A percentile compares a stretch with the other conserved stretches of the same genome.
Evolutionary conservation across 2,797 vertebrate genomes (phyloP).

Genomic region (Clarias platycephalus): DNA sequence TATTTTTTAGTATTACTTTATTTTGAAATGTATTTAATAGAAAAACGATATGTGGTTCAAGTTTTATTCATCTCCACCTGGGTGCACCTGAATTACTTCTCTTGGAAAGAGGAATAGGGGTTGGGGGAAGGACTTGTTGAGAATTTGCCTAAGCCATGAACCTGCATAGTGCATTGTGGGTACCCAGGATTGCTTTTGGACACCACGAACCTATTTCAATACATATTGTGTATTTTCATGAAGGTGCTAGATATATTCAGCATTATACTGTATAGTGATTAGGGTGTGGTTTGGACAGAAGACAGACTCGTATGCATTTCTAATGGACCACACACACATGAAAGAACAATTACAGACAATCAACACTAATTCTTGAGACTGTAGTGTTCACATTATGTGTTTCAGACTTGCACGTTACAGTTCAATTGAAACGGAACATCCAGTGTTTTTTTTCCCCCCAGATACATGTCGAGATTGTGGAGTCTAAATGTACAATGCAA

Average conservation of each 20-base stretch:
- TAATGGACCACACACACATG: neutral
- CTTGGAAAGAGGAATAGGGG: neutral
- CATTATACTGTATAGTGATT: neutral
- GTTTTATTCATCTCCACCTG: neutral
- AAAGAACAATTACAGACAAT: neutral
- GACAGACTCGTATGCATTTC: neutral
- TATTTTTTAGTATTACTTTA: neutral
- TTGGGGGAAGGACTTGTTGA: neutral
- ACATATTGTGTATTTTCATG: neutral
- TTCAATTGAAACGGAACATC: constrained; percentile 34
- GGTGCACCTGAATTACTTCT: neutral
- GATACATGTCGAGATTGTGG: neutral
- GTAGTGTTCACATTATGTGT: constrained; percentile 44
- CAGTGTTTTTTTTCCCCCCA: neutral
- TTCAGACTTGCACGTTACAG: constrained; percentile 29
- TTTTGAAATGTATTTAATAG: neutral
- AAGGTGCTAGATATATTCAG: neutral
- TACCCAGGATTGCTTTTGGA: neutral
- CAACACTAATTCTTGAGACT: neutral
- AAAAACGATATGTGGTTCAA: neutral
- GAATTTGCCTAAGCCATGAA: neutral
- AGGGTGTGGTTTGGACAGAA: neutral
- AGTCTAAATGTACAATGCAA: neutral
- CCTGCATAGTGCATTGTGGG: neutral
- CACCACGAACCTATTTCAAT: neutral